Percentiles rank a stretch among this genome's conserved stretches.
Evolutionary conservation across 64 coral and sea anemone genomes (phyloP).

Genomic region (Dendrophyllia cribrosa): DNA sequence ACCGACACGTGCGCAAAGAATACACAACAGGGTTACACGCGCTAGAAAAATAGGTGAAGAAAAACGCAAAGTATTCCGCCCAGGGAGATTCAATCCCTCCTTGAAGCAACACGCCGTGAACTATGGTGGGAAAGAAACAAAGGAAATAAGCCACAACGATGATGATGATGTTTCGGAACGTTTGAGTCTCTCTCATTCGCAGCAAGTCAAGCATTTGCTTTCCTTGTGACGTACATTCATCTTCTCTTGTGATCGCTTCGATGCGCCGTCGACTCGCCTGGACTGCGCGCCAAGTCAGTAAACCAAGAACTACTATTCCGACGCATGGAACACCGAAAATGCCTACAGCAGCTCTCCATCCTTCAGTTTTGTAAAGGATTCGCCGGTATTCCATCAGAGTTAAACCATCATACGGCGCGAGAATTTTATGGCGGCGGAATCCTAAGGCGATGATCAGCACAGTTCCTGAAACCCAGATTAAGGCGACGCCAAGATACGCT

Average conservation of each 20-base stretch:
- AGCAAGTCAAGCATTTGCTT: background rate
- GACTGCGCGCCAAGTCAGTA: background rate
- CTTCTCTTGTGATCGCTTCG: background rate
- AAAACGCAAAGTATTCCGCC: slow-evolving; percentile 14
- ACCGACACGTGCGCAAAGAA: background rate
- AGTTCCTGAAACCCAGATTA: background rate
- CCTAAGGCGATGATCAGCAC: background rate
- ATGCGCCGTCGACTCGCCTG: background rate
- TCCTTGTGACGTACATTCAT: background rate
- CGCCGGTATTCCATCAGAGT: background rate
- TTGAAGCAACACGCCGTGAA: background rate
- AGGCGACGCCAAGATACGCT: background rate
- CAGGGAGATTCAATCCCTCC: no score
- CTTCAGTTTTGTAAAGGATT: slow-evolving; percentile 16
- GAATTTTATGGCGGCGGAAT: background rate
- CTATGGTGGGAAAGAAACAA: background rate
- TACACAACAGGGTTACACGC: background rate
- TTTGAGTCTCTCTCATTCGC: background rate
- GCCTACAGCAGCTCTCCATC: background rate
- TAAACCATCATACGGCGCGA: no score
- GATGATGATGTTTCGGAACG: background rate
- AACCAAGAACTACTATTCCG: background rate
- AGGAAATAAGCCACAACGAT: slow-evolving; percentile 15
- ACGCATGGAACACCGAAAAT: background rate
- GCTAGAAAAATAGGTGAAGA: slow-evolving; percentile 5